phyloP scores from a whole-genome alignment of 2,113 vertebrate species.

The Donacobius atricapilla region DNA sequence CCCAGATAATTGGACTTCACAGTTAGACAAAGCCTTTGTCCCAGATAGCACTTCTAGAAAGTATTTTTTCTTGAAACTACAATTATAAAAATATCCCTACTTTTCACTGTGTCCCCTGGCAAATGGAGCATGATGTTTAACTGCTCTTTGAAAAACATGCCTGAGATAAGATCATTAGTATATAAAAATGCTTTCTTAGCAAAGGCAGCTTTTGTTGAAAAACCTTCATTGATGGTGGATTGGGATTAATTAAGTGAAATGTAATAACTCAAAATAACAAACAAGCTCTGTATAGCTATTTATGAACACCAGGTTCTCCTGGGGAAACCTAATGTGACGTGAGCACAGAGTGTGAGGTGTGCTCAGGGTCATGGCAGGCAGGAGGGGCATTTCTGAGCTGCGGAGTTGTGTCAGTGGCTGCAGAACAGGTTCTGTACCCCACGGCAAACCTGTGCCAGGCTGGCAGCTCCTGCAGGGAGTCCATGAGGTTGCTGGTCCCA shows the following conservation, averaged over 20 bases:
- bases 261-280: constrained; percentile 14
- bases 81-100: background rate
- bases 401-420: accelerated
- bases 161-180: background rate
- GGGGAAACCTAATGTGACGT: background rate
- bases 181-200: background rate
- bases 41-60: background rate
- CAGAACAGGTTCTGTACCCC: background rate
- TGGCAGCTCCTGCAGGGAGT: background rate
- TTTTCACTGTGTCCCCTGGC: background rate
- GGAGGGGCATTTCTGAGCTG: background rate
- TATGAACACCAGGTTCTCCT: background rate
- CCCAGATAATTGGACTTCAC: background rate
- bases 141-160: background rate
- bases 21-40: background rate
- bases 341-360: background rate
- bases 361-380: background rate
- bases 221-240: background rate
- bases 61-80: background rate
- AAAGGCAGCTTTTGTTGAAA: background rate
- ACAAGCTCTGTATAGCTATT: background rate
- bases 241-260: constrained; percentile 12
- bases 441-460: background rate
- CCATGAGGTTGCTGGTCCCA: accelerated
- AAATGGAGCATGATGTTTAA: background rate